Base-by-base conservation (phyloP, 64 coral and sea anemone species). In the Acropora yongei region DNA sequence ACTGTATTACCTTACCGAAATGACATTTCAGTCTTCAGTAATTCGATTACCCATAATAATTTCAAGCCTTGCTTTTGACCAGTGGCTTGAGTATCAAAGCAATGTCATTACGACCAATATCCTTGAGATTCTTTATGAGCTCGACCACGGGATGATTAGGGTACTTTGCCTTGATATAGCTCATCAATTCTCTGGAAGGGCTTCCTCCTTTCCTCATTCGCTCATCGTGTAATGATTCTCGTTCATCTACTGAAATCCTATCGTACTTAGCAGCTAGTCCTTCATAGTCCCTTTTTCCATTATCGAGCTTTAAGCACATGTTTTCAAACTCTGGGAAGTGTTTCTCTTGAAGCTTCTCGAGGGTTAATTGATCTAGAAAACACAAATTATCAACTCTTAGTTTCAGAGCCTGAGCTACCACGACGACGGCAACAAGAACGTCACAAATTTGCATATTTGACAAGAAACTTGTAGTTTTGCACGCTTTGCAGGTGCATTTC, bases 91-190 rank as follows among this genome's bases (percentile, higher is more conserved):
- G 82, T 84, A 48, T 72, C 17, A 6, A 7, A 1, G 82, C 82
- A 1, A 84, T 71, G 44, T 84, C 82, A 71, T 84, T 84, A 1
- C 82, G 61, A 69, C 82, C 63, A 10, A 84, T 72, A 16, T 84
- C 65, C 71, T 69, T 69, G 4, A 84, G 43, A 3, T 13, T 71
- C 43, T 18, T 46, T 2, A 84, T 65, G 48, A 84, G 11, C 9
- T 69, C 16, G 0, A 18, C 3, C 17, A 84, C 5, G 2, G 82
- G 42, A 71, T 48, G 60, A 10, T 3, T 9, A 7, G 61, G 82
- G 13, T 84, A 69, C 9, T 9, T 69, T 5, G 45, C 65, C 45
- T 71, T 60, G 43, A 84, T 42, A 1, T 20, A 41, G 44, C 6
- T 84, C 82, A 84, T 84, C 49, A 84, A 49, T 6, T n/a, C 0